phyloP scores from a whole-genome alignment of 2,797 vertebrate species.

The Sarcophilus harrisii region DNA sequence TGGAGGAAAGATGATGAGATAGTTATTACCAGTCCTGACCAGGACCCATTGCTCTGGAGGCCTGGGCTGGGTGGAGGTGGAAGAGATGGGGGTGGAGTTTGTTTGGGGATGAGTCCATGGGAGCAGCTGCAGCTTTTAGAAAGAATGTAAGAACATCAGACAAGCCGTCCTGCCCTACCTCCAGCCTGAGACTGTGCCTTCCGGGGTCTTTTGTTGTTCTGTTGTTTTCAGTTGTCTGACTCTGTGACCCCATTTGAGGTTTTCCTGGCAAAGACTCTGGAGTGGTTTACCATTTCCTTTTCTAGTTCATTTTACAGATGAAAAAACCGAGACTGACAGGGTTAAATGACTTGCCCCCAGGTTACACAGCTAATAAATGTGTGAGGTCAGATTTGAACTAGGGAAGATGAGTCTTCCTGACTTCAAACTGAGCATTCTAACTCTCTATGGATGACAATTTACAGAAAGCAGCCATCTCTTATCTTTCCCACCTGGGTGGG shows the following conservation, averaged over 20 bases:
- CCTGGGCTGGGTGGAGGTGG: neutral
- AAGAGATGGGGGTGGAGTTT: neutral
- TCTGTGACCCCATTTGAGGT: neutral
- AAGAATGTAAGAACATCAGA: neutral
- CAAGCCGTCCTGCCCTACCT: neutral
- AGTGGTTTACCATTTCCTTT: neutral
- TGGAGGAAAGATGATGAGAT: slow-evolving; percentile 20
- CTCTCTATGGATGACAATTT: neutral
- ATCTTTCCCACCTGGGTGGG: neutral
- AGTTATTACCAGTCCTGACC: slow-evolving; percentile 6
- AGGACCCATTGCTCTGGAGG: neutral
- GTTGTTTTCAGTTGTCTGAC: neutral
- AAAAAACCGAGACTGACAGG: neutral
- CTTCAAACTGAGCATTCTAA: neutral
- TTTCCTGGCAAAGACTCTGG: neutral
- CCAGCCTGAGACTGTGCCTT: neutral
- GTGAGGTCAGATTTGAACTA: neutral
- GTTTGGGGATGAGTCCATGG: slow-evolving; percentile 1
- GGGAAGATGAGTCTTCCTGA: neutral
- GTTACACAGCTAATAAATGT: neutral
- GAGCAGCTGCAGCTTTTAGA: neutral
- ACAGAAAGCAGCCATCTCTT: neutral
- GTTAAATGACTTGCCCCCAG: neutral
- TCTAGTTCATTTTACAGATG: neutral
- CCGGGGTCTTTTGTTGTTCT: neutral